These are phyloP conservation scores for Isoperla grammatica DNA, from an alignment of 2,888 invertebrate species.

Conservation along the genomic window DNA sequence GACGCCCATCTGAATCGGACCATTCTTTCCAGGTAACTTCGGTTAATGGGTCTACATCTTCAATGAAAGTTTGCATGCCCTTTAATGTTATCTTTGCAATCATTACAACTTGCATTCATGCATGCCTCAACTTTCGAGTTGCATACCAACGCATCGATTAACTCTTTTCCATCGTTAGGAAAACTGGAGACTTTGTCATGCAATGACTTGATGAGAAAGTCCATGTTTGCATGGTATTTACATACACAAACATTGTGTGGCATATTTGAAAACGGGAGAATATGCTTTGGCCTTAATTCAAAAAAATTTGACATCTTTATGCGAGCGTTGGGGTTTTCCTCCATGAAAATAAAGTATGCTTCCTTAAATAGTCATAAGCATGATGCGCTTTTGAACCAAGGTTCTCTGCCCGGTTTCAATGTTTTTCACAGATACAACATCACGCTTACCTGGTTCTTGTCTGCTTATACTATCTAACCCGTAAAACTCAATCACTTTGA, in stretches of 20 bases:
- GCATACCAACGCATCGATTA: not conserved
- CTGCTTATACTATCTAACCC: not conserved
- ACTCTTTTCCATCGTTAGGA: not conserved
- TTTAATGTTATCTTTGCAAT: not conserved
- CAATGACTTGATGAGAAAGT: conserved; percentile 15
- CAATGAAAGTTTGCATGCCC: conserved; percentile 5
- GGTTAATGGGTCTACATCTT: not conserved
- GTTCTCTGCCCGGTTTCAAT: not conserved
- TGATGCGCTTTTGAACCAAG: conserved; percentile 5
- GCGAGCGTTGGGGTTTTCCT: conserved; percentile 4
- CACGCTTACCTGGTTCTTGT: conserved; percentile 16
- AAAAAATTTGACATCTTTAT: conserved; percentile 18
- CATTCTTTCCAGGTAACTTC: conserved; percentile 1
- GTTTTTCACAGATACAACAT: conserved; percentile 12
- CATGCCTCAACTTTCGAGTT: conserved; percentile 5
- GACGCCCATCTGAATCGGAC: not conserved
- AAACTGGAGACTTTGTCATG: conserved; percentile 4
- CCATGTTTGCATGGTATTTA: conserved; percentile 19
- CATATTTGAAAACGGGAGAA: conserved; percentile 1
- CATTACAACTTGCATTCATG: not conserved
- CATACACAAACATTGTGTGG: conserved; percentile 21
- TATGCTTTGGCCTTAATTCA: conserved; percentile 16
- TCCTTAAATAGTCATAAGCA: conserved; percentile 15
- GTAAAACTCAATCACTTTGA: not conserved
- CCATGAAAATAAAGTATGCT: conserved; percentile 5